Conservation (phyloP, 1,140 invertebrate genomes). For the Hyles vespertilio region DNA sequence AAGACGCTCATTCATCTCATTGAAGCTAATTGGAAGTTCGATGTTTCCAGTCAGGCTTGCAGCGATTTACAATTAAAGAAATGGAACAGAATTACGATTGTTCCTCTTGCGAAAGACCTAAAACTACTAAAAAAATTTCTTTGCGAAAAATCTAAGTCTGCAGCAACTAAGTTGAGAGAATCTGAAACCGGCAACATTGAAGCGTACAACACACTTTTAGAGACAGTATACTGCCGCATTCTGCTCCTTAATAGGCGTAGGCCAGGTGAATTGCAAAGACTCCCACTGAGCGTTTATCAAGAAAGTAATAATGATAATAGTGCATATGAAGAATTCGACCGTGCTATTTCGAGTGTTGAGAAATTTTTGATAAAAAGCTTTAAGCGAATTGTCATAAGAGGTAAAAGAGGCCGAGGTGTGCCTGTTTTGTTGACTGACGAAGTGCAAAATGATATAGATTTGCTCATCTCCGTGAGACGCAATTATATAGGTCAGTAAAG, state of each 20-base stretch:
- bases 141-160: constrained; percentile 9
- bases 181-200: constrained; percentile 11
- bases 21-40: constrained; percentile 20
- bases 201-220: constrained; percentile 27
- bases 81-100: constrained; percentile 40
- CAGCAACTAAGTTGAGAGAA: constrained; percentile 14
- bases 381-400: constrained; percentile 19
- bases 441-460: constrained; percentile 19
- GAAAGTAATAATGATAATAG: constrained; percentile 4
- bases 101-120: constrained; percentile 39
- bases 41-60: constrained; percentile 22
- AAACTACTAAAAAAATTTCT: constrained; percentile 39
- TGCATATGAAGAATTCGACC: constrained; percentile 19
- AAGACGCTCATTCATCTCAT: constrained; percentile 19
- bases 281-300: constrained; percentile 1
- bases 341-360: constrained; percentile 9
- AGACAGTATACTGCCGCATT: constrained; percentile 32
- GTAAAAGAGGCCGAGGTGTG: constrained; percentile 17
- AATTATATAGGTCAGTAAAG: too few species aligned
- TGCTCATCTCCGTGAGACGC: constrained; percentile 23
- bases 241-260: constrained; percentile 34
- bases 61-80: constrained; percentile 35
- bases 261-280: constrained; percentile 30
- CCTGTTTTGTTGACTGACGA: constrained; percentile 19
- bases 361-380: constrained; percentile 14